Evolutionary conservation across 1,140 invertebrate species (phyloP), one percentile per base, ranked within the genome.

Genomic region (Nymphalis io): DNA sequence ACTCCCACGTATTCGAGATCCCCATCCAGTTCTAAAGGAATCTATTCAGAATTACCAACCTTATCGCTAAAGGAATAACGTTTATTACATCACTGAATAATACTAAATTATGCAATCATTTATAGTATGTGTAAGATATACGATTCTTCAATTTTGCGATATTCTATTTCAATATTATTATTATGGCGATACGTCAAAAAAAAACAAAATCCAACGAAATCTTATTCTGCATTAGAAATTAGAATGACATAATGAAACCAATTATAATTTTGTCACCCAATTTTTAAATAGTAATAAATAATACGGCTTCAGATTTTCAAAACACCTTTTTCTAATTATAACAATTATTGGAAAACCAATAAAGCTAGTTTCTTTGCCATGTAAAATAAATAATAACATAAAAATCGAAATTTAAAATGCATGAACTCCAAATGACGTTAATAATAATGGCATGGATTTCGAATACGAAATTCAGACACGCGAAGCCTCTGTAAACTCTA

Each of bases 51-150:
- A 72, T 72, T 71, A 68, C 60, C 39, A 61, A 74, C 76, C 74
- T 76, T 80, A 81, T 72, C 42, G 42, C 44, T 12, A 42, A 60
- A 63, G 55, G 13, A 69, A 77, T 81, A 80, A 72, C 68, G 69
- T 57, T n/a, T 51, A 48, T 18, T 21, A 27, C 15, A 42, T 46
- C 42, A 62, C 21, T 48, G 8, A 40, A 33, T 33, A 13, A 40
- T 39, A 63, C 16, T 48, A 15, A 44, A 23, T 63, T 70, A 59
- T 59, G 33, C 16, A 59, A 59, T 63, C 18, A 63, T 53, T 63
- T n/a, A 46, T 53, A 27, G 10, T 0, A 33, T 33, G 10, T 8
- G 27, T 8, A 8, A 46, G 44, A 63, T 46, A 63, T 63, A 10
- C 42, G 16, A 57, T 40, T 16, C 51, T 42, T 55, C 0, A 40